Conservation (phyloP, 2,797 vertebrate genomes). For the Catostomus latipinnis region DNA sequence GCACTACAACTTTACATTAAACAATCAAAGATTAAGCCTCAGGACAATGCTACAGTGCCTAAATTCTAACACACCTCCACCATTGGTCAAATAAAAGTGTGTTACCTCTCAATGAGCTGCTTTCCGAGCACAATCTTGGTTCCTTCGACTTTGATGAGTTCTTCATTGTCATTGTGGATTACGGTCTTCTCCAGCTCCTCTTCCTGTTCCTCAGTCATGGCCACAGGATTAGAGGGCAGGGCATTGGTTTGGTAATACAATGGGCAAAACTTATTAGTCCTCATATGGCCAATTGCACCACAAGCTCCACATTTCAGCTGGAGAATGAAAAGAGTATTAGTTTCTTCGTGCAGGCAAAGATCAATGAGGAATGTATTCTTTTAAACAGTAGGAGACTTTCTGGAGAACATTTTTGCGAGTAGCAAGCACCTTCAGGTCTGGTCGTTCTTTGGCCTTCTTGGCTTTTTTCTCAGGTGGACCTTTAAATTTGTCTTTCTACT, state of each 20-base stretch:
- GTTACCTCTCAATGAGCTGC: slow-evolving; percentile 96
- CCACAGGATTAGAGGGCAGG: slow-evolving; percentile 97
- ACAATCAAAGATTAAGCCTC: neutral
- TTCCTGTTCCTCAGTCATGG: slow-evolving; percentile 99
- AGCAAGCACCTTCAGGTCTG: slow-evolving; percentile 90
- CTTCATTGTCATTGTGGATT: slow-evolving; percentile 98
- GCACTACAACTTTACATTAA: slow-evolving; percentile 76
- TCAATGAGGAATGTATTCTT: neutral
- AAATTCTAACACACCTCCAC: slow-evolving; percentile 11
- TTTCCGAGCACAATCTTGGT: slow-evolving; percentile 98
- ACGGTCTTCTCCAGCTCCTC: slow-evolving; percentile 98
- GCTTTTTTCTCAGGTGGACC: slow-evolving; percentile 97
- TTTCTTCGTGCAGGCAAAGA: neutral
- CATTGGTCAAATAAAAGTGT: neutral
- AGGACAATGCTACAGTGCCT: neutral
- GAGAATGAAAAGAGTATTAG: slow-evolving; percentile 52
- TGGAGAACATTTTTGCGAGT: neutral
- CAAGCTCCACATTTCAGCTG: slow-evolving; percentile 98
- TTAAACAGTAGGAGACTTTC: neutral
- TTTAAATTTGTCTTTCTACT: slow-evolving; percentile 96
- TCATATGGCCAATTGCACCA: slow-evolving; percentile 98
- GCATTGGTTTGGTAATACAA: slow-evolving; percentile 99
- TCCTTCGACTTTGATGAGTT: slow-evolving; percentile 98
- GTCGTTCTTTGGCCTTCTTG: slow-evolving; percentile 97
- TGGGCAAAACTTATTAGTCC: slow-evolving; percentile 98